Base-by-base conservation (phyloP, 35 echinoderm and acorn worm genomes). In the Ptychodera flava region DNA sequence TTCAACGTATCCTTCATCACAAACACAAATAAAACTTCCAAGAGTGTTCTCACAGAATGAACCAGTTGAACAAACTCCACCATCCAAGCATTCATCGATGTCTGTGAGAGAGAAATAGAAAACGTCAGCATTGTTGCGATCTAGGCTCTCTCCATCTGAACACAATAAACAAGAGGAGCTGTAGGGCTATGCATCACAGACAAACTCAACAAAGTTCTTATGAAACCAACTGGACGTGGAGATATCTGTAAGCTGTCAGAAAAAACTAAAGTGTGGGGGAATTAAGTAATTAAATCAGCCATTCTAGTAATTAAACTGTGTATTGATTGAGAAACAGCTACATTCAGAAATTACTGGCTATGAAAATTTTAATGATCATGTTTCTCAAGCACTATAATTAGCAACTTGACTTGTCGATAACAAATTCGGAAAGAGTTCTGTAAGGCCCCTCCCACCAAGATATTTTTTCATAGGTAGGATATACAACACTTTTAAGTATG, bases 1-100 rank as follows among this genome's bases (percentile, higher is more conserved):
- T 27, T 86, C 52, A 34, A 76, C 84, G 78, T 94, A 99, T 32
- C 96, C 96, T 32, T 87, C 85, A 27, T 91, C 85, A 86, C 96
- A 99, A 32, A 88, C 33, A 85, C 96, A 99, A 0, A 38, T 37
- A 80, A 88, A 94, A n/a, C 89, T 90, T 0, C 93, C 92, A n/a
- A 90, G 81, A 0, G 88, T 36, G 79, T 99, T 99, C 36, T 79
- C 37, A 77, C 96, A 99, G 1, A 84, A 31, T 1, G 87, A 84
- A 0, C 89, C 82, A 10, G 85, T 75, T 1, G 90, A 92, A 83
- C 96, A 99, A 0, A 91, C 79, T 28, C 82, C 75, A 0, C 35
- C 80, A 14, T 80, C 78, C 33, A 31, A 86, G 31, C 96, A 99
- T 84, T 99, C 96, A 84, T 99, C 85, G 29, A 99, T 33, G 86